Base-by-base conservation (phyloP, 2,797 vertebrate genomes). In the Cynodonichthys magdalenae region DNA sequence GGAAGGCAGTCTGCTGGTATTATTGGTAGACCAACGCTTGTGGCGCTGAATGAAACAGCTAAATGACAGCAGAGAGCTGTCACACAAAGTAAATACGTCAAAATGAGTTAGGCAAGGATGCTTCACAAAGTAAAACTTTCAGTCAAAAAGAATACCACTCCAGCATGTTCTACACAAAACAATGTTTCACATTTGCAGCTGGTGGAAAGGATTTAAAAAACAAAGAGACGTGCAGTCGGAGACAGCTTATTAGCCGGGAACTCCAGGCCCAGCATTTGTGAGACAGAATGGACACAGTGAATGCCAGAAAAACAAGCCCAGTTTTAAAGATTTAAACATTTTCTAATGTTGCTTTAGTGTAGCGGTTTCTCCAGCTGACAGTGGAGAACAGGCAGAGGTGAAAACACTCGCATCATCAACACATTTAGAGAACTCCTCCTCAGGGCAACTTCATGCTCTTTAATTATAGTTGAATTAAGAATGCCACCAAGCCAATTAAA, bases 391-490 rank as follows among this genome's bases (percentile, higher is more conserved):
- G 60, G 77, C 59, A 73, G 17, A 54, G 54, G 60, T 54, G 52
- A 56, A 54, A 46, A 49, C 64, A 81, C 62, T 75, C 48, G 77
- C 74, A 80, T 75, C 76, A 87, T 83, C 78, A 84, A 86, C 77
- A 85, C 67, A 20, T 89, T 89, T 70, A 79, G 69, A 70, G 80
- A 71, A 84, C 70, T 42, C 4, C 74, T 87, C 84, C 86, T 86
- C 29, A 18, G 58, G 86, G 87, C 85, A 58, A 82, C 79, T 83
- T 84, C 69, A 69, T 87, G 62, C 75, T 70, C 71, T 79, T 77
- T 90, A 87, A 88, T 87, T 81, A 87, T 90, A 90, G 89, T 89
- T 91, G 80, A 92, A 89, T 87, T 87, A 87, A 75, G 73, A 85
- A 87, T 61, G 75, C 69, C 68, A 84, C 47, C 1, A 70, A 87